Evolutionary conservation across 1,140 invertebrate genomes (phyloP), one percentile per base, ranked within the genome.

Genomic region (Plectus sambesii): DNA sequence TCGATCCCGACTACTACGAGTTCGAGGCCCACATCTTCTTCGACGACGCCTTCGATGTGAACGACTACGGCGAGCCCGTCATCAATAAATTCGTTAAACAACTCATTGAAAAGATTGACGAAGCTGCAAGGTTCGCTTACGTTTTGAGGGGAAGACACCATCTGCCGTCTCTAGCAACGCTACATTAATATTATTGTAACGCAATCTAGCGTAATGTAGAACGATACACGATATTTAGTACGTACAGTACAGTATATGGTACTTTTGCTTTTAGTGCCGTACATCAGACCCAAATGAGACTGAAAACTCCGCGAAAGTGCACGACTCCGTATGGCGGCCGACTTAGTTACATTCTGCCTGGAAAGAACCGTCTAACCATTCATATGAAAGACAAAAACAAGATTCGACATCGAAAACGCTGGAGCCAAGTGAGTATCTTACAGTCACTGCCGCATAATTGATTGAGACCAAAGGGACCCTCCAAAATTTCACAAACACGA

Each of bases 1-100:
- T 88, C 8, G 87, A 94, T 75, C 87, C 87, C 0, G 88, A 94
- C 74, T 97, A 94, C 67, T 96, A 96, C 63, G 88, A 94, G 77
- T 93, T 90, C 64, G 88, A 94, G 79, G 78, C 90, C 50, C 92
- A 99, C 64, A 92, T 97, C 53, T 96, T 92, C 73, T 88, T 98
- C 70, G 93, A 99, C 72, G 93, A 99, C 68, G 90, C 90, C 15
- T 96, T 94, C 69, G 90, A 97, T 76, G 79, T 93, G 49, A 81
- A 85, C 35, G 89, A 96, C 66, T 85, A 92, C 55, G 85, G 92
- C 51, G 87, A 92, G 66, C 81, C 80, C 30, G 84, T 92, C 66
- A 85, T 93, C 19, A 99, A 99, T 74, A 77, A 83, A 15, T 98
- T 96, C 73, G 92, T 98, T 0, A 88, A 90, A 70, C 77, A 92